Conservation (phyloP, 2,888 invertebrate species). For the Petrophora chlorosata region DNA sequence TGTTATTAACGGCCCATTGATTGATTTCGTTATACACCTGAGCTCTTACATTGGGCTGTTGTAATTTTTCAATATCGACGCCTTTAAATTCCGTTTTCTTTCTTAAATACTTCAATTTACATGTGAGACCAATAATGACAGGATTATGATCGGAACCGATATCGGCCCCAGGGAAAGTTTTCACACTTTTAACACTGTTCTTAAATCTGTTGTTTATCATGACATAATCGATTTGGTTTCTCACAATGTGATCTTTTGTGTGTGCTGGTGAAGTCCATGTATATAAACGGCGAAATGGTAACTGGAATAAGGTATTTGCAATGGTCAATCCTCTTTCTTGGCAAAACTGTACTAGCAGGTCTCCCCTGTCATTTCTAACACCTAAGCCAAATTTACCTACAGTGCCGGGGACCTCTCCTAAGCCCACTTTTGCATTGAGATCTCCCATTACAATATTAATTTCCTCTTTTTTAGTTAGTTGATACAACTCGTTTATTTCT, state of each 20-base stretch:
- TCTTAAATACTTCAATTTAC: no score
- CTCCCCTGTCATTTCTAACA: not conserved
- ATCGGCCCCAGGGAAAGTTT: no score
- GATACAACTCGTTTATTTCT: not conserved
- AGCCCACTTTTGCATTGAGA: not conserved
- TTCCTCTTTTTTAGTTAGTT: not conserved
- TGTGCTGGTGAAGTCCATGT: not conserved
- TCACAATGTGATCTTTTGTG: not conserved
- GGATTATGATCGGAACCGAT: no score
- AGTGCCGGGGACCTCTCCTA: not conserved
- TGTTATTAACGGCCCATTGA: no score
- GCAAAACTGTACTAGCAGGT: not conserved
- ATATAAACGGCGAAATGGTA: not conserved
- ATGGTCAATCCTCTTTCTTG: not conserved
- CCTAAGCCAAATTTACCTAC: not conserved
- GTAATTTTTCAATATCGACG: no score
- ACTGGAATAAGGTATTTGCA: not conserved
- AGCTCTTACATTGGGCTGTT: no score
- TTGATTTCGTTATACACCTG: no score
- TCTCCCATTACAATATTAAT: not conserved
- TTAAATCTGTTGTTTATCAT: no score
- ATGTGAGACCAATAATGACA: no score
- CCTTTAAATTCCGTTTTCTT: no score
- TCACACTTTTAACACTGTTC: no score
- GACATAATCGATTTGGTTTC: not conserved